A percentile compares a stretch with the other conserved stretches of the same genome.
phyloP scores from a whole-genome alignment of 2,888 invertebrate genomes.

The Teleogryllus oceanicus region DNA sequence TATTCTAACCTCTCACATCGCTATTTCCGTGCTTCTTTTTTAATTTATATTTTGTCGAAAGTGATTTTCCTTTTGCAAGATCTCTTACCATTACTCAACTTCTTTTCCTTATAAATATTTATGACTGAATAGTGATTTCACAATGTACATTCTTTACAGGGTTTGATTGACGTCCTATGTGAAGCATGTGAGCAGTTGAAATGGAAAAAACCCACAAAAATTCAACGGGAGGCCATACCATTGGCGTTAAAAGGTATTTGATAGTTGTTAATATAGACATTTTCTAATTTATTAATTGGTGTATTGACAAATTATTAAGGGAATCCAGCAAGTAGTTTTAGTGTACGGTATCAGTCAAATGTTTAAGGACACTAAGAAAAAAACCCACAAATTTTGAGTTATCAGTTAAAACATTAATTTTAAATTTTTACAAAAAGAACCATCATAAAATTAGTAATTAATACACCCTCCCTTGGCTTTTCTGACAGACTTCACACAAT shows the following conservation, averaged over 20 bases:
- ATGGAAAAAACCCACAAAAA: slow-evolving; percentile 93
- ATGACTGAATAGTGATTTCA: background rate
- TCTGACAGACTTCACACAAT: too few species aligned
- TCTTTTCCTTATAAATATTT: background rate
- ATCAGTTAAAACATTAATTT: too few species aligned
- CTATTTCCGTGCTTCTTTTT: background rate
- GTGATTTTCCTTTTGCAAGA: too few species aligned
- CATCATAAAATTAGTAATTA: too few species aligned
- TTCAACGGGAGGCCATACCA: slow-evolving; percentile 92
- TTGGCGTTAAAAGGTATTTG: slow-evolving; percentile 74
- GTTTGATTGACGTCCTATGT: slow-evolving; percentile 83
- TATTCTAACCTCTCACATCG: background rate
- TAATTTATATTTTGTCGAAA: too few species aligned
- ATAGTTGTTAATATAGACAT: slow-evolving; percentile 18
- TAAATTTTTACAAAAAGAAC: too few species aligned
- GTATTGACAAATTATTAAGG: background rate
- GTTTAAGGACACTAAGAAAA: too few species aligned
- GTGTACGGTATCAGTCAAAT: too few species aligned
- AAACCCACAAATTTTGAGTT: too few species aligned
- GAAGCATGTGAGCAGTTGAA: slow-evolving; percentile 88
- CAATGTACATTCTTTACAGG: slow-evolving; percentile 56
- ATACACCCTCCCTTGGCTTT: too few species aligned
- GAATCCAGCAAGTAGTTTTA: too few species aligned
- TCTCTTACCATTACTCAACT: background rate
- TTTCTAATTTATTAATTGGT: background rate